phyloP scores from a whole-genome alignment of 2,888 invertebrate genomes.

The Cephus rjabovi region DNA sequence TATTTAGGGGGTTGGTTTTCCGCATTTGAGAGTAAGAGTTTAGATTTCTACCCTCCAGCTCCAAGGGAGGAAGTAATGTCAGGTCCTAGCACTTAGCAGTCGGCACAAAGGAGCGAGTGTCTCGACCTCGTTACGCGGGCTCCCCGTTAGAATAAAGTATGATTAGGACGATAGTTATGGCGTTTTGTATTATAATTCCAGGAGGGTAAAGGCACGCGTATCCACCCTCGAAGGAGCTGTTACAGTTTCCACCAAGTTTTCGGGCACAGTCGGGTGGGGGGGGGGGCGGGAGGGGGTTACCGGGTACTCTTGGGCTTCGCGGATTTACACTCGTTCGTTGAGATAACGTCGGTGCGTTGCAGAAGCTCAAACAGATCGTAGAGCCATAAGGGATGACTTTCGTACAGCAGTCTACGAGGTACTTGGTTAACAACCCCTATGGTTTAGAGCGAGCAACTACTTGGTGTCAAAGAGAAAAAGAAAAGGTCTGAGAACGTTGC shows the following conservation, averaged over 20 bases:
- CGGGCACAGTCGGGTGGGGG: conserved; percentile 39
- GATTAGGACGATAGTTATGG: conserved; percentile 64
- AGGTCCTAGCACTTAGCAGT: conserved; percentile 42
- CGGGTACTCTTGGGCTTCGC: conserved; percentile 17
- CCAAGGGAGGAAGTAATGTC: background rate
- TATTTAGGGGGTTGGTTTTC: background rate
- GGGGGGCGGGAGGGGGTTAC: conserved; percentile 28
- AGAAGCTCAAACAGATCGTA: background rate
- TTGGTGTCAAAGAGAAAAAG: background rate
- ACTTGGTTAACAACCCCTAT: background rate
- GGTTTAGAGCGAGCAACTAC: background rate
- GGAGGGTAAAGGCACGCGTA: conserved; percentile 39
- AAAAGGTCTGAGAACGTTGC: background rate
- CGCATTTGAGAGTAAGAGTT: background rate
- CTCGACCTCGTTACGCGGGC: conserved; percentile 56
- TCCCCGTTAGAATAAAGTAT: conserved; percentile 63
- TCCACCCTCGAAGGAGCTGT: conserved; percentile 51
- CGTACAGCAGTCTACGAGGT: background rate
- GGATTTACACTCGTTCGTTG: background rate
- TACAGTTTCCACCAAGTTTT: conserved; percentile 54
- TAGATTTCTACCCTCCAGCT: conserved; percentile 1
- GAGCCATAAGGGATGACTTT: background rate
- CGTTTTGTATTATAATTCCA: conserved; percentile 63
- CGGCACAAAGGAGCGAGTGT: conserved; percentile 43
- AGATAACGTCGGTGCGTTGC: background rate